Evolutionary conservation across 2,797 vertebrate genomes (phyloP).

Genomic region (Atherinosoma microstoma): DNA sequence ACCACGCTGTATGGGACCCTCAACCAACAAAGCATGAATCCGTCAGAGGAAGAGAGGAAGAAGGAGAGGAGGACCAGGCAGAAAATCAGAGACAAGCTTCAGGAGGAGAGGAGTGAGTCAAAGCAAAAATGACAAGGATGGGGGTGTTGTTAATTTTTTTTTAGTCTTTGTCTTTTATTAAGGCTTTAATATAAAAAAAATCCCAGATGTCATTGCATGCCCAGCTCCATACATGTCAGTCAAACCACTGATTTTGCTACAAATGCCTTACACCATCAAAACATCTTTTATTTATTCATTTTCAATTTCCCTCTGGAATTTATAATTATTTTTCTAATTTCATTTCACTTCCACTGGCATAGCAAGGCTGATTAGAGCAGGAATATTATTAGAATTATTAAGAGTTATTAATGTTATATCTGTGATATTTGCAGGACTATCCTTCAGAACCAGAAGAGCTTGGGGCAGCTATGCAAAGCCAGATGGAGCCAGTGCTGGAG

Average conservation of each 20-base stretch:
- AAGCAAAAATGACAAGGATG: conserved; percentile 25
- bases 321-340: too few relatives aligned
- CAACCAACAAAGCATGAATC: conserved; percentile 64
- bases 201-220: too few relatives aligned
- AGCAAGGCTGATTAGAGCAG: not conserved
- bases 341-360: too few relatives aligned
- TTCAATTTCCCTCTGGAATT: too few relatives aligned
- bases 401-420: not conserved
- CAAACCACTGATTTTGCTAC: too few relatives aligned
- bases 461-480: conserved; percentile 77
- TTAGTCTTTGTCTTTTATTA: not conserved
- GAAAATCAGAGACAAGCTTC: conserved; percentile 78
- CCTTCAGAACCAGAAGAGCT: conserved; percentile 77
- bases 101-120: conserved; percentile 83
- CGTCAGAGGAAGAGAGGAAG: conserved; percentile 76
- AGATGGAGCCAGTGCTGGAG: conserved; percentile 28
- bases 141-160: not conserved
- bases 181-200: too few relatives aligned
- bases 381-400: not conserved
- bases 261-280: too few relatives aligned
- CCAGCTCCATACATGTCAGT: too few relatives aligned
- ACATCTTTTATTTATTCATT: too few relatives aligned
- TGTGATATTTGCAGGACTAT: conserved; percentile 70
- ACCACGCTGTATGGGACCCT: conserved; percentile 77
- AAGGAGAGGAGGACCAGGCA: conserved; percentile 79